Base-by-base conservation (phyloP, 2,888 invertebrate species). In the Monopis laevigella region DNA sequence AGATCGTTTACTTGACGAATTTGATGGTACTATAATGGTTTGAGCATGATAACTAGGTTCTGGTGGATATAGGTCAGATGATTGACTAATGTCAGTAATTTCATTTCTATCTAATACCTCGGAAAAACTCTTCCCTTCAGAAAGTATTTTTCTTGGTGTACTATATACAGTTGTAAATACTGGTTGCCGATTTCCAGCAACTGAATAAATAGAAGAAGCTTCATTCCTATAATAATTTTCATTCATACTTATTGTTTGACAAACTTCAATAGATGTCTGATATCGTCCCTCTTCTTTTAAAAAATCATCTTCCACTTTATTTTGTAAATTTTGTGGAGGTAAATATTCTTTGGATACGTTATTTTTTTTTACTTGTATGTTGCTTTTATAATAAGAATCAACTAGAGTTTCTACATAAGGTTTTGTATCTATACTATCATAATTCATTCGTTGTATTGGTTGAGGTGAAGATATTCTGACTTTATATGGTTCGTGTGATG, bases 151-250 rank as follows among this genome's bases (percentile, higher is more conserved):
- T 51, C 85, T 83, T 39, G 87, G 86, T 45, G 86, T 86, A 12
- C 89, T 88, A 62, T 89, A 89, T 6, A 89, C 88, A 38, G 87
- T 88, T n/a, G 89, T 88, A 55, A 88, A 89, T 41, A 84, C 83
- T 50, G 88, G 86, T 62, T 87, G 84, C 43, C 87, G 83, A 69
- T 89, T 88, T 35, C 89, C 89, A 36, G 89, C 89, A 12, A 89
- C 87, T 2, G 89, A 89, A 59, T 89, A 89, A 58, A 89, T 89
- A 26, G 88, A 88, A 12, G 87, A 84, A 40, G 83, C 83, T 58
- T 88, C 80, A 50, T 69, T 74, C 39, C 68, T 60, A 47, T 77
- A 78, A 55, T 74, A 78, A 56, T 65, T 75, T 53, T 80, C 80
- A 43, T 60, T 60, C 46, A 74, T 60, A 55, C 65, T 75, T 49